phyloP scores from a whole-genome alignment of 2,113 vertebrate species.

The Oryctolagus cuniculus region DNA sequence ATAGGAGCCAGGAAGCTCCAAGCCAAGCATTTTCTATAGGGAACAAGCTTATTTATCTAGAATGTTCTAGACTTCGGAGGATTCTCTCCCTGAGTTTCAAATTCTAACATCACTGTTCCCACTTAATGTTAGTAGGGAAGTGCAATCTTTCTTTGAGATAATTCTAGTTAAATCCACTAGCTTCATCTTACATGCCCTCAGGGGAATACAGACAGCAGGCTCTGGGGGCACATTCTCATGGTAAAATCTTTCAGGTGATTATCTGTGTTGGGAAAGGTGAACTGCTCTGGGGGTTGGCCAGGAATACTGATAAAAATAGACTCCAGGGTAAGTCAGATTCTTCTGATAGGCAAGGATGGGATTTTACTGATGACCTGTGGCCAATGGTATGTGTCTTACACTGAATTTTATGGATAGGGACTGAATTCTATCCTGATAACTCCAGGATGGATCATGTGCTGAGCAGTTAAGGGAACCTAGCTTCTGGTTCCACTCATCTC shows the following conservation, averaged over 20 bases:
- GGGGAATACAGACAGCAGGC: background rate
- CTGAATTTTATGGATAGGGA: background rate
- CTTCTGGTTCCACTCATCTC: background rate
- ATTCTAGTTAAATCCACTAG: conserved; percentile 37
- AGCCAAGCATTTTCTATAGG: background rate
- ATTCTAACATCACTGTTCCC: background rate
- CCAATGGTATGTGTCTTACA: background rate
- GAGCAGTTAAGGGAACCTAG: background rate
- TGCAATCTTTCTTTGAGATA: conserved; percentile 46
- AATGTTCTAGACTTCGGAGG: background rate
- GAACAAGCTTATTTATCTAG: background rate
- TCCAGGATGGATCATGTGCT: background rate
- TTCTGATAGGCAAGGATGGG: background rate
- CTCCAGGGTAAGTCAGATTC: background rate
- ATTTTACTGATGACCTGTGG: background rate
- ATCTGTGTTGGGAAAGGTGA: background rate
- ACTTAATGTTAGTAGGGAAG: conserved; percentile 18
- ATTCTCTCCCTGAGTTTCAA: conserved; percentile 32
- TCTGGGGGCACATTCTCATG: background rate
- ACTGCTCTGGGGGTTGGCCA: background rate
- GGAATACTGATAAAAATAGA: background rate
- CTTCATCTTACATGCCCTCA: background rate
- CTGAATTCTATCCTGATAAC: background rate
- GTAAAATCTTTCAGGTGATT: background rate
- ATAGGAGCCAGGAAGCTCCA: background rate